Percentiles rank a stretch among this genome's conserved stretches.
These are phyloP conservation scores for Anolis carolinensis DNA, from an alignment of 2,113 vertebrate genomes.

Conservation along the genomic window DNA sequence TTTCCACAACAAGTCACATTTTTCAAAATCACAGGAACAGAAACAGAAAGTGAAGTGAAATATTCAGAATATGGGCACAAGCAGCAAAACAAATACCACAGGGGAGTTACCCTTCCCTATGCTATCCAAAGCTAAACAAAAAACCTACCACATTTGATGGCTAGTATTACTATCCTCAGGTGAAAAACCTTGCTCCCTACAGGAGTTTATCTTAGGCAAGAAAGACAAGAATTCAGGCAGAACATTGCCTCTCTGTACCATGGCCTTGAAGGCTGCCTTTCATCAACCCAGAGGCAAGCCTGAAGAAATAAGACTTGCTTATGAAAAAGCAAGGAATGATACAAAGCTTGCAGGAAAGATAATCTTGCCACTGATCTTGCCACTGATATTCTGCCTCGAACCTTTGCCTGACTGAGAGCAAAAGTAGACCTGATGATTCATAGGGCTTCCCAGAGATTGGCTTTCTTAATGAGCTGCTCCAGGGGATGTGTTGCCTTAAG, in stretches of 20 bases:
- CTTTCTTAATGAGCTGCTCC: not conserved
- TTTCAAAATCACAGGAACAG: no score
- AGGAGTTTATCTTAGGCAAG: not conserved
- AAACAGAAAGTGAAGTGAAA: no score
- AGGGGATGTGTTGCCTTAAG: not conserved
- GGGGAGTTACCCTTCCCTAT: no score
- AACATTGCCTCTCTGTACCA: fast-evolving
- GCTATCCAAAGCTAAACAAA: no score
- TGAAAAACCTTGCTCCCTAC: not conserved
- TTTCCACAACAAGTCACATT: no score
- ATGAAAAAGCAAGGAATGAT: not conserved
- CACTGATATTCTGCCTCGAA: not conserved
- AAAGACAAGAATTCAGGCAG: not conserved
- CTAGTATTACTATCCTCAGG: not conserved
- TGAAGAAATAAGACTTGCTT: fast-evolving
- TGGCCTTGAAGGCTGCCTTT: not conserved
- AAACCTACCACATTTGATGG: not conserved
- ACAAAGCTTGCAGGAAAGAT: not conserved
- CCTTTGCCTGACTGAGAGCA: not conserved
- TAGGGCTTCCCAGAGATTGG: not conserved
- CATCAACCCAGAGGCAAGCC: not conserved
- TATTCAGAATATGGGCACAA: no score
- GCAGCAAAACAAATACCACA: no score
- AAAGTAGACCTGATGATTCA: not conserved
- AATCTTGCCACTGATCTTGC: not conserved